phyloP scores from a whole-genome alignment of 1,140 invertebrate genomes.

The Lineus longissimus region DNA sequence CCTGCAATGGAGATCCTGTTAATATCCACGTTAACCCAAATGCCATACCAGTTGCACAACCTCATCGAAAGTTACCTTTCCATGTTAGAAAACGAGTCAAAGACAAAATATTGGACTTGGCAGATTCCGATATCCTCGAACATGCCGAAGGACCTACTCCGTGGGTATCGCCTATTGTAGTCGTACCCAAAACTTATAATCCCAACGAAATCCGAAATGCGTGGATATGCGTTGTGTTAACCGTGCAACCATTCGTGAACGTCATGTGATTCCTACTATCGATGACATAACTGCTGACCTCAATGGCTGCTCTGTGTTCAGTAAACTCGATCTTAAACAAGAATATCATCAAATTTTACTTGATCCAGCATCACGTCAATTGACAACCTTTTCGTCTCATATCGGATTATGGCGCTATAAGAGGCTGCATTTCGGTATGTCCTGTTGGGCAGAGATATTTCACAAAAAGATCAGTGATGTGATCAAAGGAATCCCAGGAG shows the following conservation, averaged over 20 bases:
- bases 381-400: neutral
- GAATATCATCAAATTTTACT: slow-evolving; percentile 34
- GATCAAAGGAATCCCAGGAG: neutral
- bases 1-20: too few species aligned
- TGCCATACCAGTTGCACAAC: slow-evolving; percentile 15
- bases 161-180: slow-evolving; percentile 29
- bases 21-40: slow-evolving; percentile 19
- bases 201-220: slow-evolving; percentile 31
- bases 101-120: slow-evolving; percentile 22
- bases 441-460: neutral
- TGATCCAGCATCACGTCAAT: slow-evolving; percentile 24
- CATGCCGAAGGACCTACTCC: slow-evolving; percentile 22
- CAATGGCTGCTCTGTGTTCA: slow-evolving; percentile 25
- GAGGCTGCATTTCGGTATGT: neutral
- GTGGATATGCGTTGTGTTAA: slow-evolving; percentile 30
- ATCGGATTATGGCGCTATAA: neutral
- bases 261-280: slow-evolving; percentile 27
- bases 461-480: neutral
- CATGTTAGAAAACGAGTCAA: slow-evolving; percentile 21
- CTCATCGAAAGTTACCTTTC: slow-evolving; percentile 19
- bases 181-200: slow-evolving; percentile 16
- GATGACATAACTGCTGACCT: slow-evolving; percentile 26
- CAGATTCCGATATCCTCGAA: slow-evolving; percentile 30
- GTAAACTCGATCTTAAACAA: slow-evolving; percentile 25
- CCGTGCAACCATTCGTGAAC: too few species aligned